Conservation (phyloP, 2,797 vertebrate genomes). For the Monodelphis domestica region DNA sequence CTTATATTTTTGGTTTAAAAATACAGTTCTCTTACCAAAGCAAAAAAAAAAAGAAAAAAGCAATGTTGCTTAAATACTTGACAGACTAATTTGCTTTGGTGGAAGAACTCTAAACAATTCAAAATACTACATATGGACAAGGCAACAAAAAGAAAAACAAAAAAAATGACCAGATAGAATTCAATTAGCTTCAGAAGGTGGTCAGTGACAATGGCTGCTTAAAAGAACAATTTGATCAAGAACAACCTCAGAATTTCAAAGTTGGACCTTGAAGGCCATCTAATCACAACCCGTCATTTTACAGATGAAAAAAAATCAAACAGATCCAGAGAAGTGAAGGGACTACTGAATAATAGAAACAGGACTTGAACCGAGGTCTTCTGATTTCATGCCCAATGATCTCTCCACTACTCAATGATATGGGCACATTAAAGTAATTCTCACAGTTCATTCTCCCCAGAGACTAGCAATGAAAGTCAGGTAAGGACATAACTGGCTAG, state of each 20-base stretch:
- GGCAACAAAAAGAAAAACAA: background rate
- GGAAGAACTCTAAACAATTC: slow-evolving; percentile 24
- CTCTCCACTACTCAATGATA: background rate
- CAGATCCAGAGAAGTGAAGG: background rate
- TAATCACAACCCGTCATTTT: background rate
- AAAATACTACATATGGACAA: background rate
- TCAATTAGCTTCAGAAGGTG: background rate
- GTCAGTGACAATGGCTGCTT: background rate
- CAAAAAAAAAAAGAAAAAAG: slow-evolving; percentile 12
- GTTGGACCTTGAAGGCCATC: background rate
- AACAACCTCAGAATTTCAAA: background rate
- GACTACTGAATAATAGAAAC: background rate
- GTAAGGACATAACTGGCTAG: background rate
- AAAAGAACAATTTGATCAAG: background rate
- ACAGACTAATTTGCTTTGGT: background rate
- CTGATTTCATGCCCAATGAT: background rate
- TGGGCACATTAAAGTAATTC: background rate
- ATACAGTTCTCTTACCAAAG: slow-evolving; percentile 37
- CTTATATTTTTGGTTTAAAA: slow-evolving; percentile 71
- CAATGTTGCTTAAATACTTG: background rate
- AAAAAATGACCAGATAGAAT: background rate
- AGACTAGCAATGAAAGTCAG: background rate
- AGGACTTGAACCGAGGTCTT: background rate
- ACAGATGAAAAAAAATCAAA: background rate
- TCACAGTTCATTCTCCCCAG: background rate